These are phyloP conservation scores for Arnoldichthys spilopterus DNA, from an alignment of 2,797 vertebrate genomes.

Conservation along the genomic window DNA sequence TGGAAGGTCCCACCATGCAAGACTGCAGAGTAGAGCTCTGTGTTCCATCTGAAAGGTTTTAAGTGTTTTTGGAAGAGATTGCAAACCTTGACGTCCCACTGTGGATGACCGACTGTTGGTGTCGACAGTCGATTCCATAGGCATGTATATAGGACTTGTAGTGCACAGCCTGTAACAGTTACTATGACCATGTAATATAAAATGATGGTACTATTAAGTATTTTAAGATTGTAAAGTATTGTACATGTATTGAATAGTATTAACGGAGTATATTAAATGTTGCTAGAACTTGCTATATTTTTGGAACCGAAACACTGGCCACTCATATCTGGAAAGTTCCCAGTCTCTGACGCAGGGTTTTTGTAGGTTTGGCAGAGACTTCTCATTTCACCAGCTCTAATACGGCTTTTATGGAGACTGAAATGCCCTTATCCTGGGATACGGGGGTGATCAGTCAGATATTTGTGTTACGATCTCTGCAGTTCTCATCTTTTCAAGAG, in stretches of 20 bases:
- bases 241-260: constrained; percentile 60
- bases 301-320: constrained; percentile 46
- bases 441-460: neutral
- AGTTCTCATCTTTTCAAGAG: constrained; percentile 37
- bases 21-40: neutral
- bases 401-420: constrained; percentile 5
- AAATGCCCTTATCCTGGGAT: neutral
- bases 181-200: constrained; percentile 49
- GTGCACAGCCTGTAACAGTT: constrained; percentile 54
- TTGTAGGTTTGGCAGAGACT: constrained; percentile 17
- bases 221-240: constrained; percentile 63
- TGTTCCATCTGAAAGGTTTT: neutral
- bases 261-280: constrained; percentile 55
- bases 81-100: constrained; percentile 37
- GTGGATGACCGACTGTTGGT: constrained; percentile 9
- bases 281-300: constrained; percentile 62
- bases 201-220: constrained; percentile 45
- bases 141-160: constrained; percentile 55
- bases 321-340: constrained; percentile 17
- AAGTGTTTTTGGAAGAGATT: constrained; percentile 3
- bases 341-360: constrained; percentile 12
- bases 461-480: constrained; percentile 43
- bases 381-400: constrained; percentile 49
- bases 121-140: constrained; percentile 2
- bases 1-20: neutral